Evolutionary conservation across 2,888 invertebrate species (phyloP).

Genomic region (Cryptocephalus moraei): DNA sequence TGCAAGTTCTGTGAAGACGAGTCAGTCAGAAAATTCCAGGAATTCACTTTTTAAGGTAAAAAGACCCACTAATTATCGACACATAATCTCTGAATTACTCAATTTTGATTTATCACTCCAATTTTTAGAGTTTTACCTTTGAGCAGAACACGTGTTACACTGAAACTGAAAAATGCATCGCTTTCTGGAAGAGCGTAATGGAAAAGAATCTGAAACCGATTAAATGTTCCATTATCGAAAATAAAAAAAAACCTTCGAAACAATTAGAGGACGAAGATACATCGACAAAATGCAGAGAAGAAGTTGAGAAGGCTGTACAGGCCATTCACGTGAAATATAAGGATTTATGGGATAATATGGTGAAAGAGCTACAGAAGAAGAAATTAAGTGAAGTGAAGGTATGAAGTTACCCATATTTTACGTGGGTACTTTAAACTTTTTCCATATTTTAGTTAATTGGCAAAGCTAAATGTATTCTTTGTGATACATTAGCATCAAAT

Average conservation of each 20-base stretch:
- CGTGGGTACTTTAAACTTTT: background rate
- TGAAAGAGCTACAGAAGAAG: constrained; percentile 19
- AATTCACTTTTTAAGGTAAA: too few species aligned
- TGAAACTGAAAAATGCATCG: constrained; percentile 25
- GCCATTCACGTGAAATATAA: constrained; percentile 12
- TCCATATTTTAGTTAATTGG: constrained; percentile 10
- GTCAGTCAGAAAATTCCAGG: too few species aligned
- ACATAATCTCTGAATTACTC: too few species aligned
- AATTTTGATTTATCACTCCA: too few species aligned
- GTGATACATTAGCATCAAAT: constrained; percentile 7
- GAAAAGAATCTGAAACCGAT: constrained; percentile 24
- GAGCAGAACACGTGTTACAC: constrained; percentile 1
- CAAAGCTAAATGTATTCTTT: constrained; percentile 13
- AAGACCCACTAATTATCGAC: too few species aligned
- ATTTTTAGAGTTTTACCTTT: too few species aligned
- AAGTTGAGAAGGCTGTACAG: constrained; percentile 4
- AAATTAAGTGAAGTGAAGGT: constrained; percentile 20
- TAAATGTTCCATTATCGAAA: constrained; percentile 22
- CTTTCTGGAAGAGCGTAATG: constrained; percentile 24
- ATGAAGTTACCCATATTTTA: background rate
- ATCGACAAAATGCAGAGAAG: background rate
- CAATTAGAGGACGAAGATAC: background rate
- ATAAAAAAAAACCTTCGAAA: constrained; percentile 4
- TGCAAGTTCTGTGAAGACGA: too few species aligned
- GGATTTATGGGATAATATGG: constrained; percentile 15